These are phyloP conservation scores for Pelmatolapia mariae DNA, from an alignment of 2,113 vertebrate genomes.

Conservation along the genomic window DNA sequence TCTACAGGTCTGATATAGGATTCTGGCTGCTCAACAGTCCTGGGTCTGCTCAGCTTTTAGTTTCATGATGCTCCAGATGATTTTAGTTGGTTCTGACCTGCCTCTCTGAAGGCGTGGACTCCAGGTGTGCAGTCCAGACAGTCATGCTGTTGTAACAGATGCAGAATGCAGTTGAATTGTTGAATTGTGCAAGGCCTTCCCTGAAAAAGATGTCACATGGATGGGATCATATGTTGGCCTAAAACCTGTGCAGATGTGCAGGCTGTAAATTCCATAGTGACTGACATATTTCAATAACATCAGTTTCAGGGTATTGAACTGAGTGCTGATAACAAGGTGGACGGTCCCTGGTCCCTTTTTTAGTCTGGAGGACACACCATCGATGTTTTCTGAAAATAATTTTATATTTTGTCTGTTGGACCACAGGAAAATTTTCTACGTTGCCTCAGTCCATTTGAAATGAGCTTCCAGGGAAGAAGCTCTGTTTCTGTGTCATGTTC, in stretches of 20 bases:
- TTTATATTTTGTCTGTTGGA: neutral
- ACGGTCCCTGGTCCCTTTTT: neutral
- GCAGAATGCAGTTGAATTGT: neutral
- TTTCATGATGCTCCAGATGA: neutral
- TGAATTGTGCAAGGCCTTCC: neutral
- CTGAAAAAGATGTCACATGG: neutral
- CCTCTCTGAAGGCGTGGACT: neutral
- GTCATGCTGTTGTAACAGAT: neutral
- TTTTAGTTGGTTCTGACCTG: neutral
- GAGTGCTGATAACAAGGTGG: neutral
- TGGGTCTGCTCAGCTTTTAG: neutral
- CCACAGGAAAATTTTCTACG: neutral
- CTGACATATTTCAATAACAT: accelerated
- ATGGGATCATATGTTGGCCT: neutral
- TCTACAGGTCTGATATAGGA: neutral
- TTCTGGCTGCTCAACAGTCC: neutral
- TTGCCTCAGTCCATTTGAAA: neutral
- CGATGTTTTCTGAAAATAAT: neutral
- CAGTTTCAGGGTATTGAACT: neutral
- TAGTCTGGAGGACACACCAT: neutral
- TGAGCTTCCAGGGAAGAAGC: neutral
- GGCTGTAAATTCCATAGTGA: neutral
- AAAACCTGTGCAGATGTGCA: neutral
- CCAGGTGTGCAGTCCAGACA: neutral
- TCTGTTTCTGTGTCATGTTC: neutral